phyloP scores from a whole-genome alignment of 2,888 invertebrate genomes.

The Heliconius aoede region DNA sequence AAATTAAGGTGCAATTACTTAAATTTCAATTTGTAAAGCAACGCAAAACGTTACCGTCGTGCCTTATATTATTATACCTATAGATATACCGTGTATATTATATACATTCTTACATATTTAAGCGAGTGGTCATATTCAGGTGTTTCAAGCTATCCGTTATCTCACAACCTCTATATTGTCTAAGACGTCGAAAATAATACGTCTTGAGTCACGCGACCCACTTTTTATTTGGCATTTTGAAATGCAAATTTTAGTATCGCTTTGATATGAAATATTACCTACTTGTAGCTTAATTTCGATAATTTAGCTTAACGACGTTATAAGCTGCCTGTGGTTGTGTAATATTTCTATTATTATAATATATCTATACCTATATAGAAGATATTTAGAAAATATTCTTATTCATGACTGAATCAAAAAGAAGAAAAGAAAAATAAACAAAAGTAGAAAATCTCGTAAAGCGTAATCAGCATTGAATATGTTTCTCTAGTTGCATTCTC shows the following conservation, averaged over 20 bases:
- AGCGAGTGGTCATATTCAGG: constrained; percentile 38
- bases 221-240: constrained; percentile 38
- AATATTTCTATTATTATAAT: neutral
- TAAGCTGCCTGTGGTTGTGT: neutral
- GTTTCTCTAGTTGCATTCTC: no score
- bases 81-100: no score
- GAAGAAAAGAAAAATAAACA: no score
- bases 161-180: constrained; percentile 42
- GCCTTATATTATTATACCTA: neutral
- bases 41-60: constrained; percentile 2
- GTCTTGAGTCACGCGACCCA: constrained; percentile 41
- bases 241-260: constrained; percentile 30
- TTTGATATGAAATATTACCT: constrained; percentile 10
- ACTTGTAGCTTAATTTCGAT: neutral
- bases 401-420: neutral
- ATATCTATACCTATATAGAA: no score
- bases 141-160: constrained; percentile 31
- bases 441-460: neutral
- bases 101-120: neutral
- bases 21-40: neutral
- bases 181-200: constrained; percentile 29
- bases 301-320: neutral
- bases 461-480: no score
- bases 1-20: neutral
- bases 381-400: neutral